phyloP scores from a whole-genome alignment of 2,113 vertebrate genomes.

The Gasterosteus nipponicus region DNA sequence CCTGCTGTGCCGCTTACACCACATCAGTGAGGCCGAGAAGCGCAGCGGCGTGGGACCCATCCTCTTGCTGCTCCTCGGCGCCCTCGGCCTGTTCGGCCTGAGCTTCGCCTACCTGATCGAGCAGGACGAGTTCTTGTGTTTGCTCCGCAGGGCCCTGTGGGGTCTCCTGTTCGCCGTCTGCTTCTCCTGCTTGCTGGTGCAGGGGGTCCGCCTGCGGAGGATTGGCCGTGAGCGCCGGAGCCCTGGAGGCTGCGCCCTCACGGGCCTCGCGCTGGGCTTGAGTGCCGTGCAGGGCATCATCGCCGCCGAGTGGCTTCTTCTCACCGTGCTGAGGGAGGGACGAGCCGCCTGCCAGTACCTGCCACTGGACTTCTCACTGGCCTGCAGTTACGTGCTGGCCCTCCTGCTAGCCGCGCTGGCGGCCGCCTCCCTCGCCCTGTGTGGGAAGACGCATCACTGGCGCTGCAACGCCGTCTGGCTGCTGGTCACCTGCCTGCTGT shows the following conservation, averaged over 20 bases:
- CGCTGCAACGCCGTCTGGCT: slow-evolving; percentile 90
- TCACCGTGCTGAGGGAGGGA: slow-evolving; percentile 89
- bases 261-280: slow-evolving; percentile 86
- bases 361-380: slow-evolving; percentile 92
- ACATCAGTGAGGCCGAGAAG: slow-evolving; percentile 92
- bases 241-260: slow-evolving; percentile 88
- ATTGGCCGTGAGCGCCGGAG: slow-evolving; percentile 89
- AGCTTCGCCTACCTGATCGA: slow-evolving; percentile 94
- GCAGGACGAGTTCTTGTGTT: slow-evolving; percentile 89
- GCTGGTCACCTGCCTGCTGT: slow-evolving; percentile 87
- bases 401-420: slow-evolving; percentile 85
- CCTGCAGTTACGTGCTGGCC: slow-evolving; percentile 90
- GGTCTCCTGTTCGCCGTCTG: slow-evolving; percentile 92
- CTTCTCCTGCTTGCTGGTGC: slow-evolving; percentile 93
- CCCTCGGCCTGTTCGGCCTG: slow-evolving; percentile 91
- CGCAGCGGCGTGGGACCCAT: slow-evolving; percentile 88
- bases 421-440: slow-evolving; percentile 88
- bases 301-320: slow-evolving; percentile 91
- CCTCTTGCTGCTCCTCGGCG: slow-evolving; percentile 91
- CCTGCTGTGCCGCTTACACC: slow-evolving; percentile 89
- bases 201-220: slow-evolving; percentile 88
- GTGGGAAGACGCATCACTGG: slow-evolving; percentile 92
- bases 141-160: slow-evolving; percentile 90
- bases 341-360: slow-evolving; percentile 90
- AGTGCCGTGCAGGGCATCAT: slow-evolving; percentile 94